These are phyloP conservation scores for Dinothrombium tinctorium DNA, from an alignment of 1,140 invertebrate species.

Conservation along the genomic window DNA sequence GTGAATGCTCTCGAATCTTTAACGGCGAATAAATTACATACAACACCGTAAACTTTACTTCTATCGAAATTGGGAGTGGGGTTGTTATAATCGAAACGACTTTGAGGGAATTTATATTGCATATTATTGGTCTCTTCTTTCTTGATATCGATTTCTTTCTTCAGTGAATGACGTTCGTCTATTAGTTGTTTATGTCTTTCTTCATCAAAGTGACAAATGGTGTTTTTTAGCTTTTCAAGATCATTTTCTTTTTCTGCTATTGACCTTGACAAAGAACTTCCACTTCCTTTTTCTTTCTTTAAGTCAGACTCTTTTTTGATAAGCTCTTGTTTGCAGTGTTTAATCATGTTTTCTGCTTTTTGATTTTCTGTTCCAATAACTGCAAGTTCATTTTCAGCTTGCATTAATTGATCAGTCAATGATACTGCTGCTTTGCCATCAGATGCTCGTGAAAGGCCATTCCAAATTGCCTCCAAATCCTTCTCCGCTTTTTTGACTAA, in stretches of 20 bases:
- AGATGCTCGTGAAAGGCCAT: conserved; percentile 51
- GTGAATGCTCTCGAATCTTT: conserved; percentile 42
- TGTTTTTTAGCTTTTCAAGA: conserved; percentile 24
- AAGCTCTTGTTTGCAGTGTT: conserved; percentile 39
- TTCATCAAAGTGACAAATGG: conserved; percentile 8
- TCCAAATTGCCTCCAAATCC: conserved; percentile 52
- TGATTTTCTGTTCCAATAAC: conserved; percentile 55
- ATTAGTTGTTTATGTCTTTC: background rate
- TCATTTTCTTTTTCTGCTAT: conserved; percentile 28
- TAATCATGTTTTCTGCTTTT: conserved; percentile 47
- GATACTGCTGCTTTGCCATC: conserved; percentile 50
- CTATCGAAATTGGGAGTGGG: conserved; percentile 52
- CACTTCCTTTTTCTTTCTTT: conserved; percentile 40
- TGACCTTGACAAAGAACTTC: conserved; percentile 35
- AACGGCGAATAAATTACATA: conserved; percentile 47
- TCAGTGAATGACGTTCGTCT: background rate
- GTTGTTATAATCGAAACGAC: conserved; percentile 39
- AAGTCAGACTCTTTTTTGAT: conserved; percentile 39
- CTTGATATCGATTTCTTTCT: background rate
- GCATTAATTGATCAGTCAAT: conserved; percentile 62
- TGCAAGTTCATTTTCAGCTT: conserved; percentile 41
- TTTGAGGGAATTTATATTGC: background rate
- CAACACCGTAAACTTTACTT: conserved; percentile 46
- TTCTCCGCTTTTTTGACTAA: conserved; percentile 45
- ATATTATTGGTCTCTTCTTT: background rate